These are phyloP conservation scores for Sturnus vulgaris DNA, from an alignment of 2,113 vertebrate genomes.

Conservation along the genomic window DNA sequence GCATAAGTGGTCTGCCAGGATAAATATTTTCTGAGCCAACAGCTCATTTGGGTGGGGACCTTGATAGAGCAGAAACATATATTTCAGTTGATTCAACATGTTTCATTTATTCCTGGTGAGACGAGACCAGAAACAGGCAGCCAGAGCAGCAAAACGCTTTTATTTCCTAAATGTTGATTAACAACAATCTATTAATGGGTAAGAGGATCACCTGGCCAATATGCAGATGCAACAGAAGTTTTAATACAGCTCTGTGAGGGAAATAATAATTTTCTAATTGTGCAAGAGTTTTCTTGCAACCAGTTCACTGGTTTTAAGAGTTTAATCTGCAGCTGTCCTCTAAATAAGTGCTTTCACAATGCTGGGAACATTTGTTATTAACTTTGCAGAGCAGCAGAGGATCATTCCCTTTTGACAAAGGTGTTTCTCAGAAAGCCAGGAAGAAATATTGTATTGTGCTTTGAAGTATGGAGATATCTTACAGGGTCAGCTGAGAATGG, in stretches of 20 bases:
- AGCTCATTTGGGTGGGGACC: conserved; percentile 3
- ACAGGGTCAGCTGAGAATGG: neutral
- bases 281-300: neutral
- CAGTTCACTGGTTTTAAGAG: neutral
- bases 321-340: neutral
- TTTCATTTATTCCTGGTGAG: neutral
- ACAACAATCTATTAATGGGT: neutral
- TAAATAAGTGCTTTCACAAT: neutral
- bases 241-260: neutral
- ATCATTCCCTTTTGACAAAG: neutral
- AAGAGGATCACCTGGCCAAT: neutral
- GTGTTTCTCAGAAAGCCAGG: conserved; percentile 1
- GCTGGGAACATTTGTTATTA: neutral
- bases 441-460: neutral
- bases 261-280: neutral
- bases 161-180: neutral
- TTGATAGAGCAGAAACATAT: neutral
- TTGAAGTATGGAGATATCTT: neutral
- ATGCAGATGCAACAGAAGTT: neutral
- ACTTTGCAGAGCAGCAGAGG: conserved; percentile 29
- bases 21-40: conserved; percentile 47
- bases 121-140: neutral
- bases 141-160: neutral
- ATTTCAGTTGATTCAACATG: conserved; percentile 5
- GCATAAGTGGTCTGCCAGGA: conserved; percentile 38